A percentile compares a stretch with the other conserved stretches of the same genome.
These are phyloP conservation scores for Phataginus tetradactyla DNA, from an alignment of 2,797 vertebrate species.

Conservation along the genomic window DNA sequence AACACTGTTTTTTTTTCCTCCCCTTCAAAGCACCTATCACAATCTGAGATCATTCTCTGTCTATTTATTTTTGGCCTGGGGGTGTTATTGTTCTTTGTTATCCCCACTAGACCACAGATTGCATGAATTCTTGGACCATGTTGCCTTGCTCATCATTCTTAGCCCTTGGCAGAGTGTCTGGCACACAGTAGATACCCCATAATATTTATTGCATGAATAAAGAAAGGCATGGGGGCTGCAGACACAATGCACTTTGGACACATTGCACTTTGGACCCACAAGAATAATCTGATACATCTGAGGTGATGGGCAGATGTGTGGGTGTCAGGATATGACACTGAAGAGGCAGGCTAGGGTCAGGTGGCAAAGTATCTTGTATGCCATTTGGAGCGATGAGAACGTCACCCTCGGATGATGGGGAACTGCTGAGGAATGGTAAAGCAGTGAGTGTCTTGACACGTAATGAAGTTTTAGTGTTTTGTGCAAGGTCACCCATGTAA, in stretches of 20 bases:
- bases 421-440: not conserved
- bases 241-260: not conserved
- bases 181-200: not conserved
- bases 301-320: not conserved
- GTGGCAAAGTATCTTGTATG: not conserved
- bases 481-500: not conserved
- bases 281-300: not conserved
- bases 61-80: not conserved
- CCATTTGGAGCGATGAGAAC: not conserved
- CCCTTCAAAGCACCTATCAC: not conserved
- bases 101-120: not conserved
- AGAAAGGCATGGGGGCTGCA: not conserved
- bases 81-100: not conserved
- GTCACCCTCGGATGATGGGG: not conserved
- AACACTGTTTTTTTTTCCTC: not conserved
- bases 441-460: not conserved
- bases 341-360: not conserved
- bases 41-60: slow-evolving; percentile 13
- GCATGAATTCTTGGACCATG: not conserved
- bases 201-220: not conserved
- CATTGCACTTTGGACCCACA: not conserved
- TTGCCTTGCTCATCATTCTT: not conserved
- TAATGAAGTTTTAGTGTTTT: not conserved
- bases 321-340: not conserved
- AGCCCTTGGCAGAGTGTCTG: not conserved